These are phyloP conservation scores for Panorpa germanica DNA, from an alignment of 2,888 invertebrate genomes.

Conservation along the genomic window DNA sequence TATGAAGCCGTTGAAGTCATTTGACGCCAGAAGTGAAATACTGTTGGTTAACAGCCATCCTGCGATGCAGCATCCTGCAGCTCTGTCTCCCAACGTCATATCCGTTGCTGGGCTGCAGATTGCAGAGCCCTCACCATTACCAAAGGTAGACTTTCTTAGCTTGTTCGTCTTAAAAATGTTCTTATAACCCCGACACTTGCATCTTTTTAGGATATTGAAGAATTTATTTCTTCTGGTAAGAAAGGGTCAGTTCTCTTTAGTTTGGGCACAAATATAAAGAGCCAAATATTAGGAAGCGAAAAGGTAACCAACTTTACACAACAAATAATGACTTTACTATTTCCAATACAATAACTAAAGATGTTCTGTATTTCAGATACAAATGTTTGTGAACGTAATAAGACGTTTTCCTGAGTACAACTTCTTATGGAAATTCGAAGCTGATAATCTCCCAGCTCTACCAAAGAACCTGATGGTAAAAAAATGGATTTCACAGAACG, in stretches of 20 bases:
- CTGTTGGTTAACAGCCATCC: constrained; percentile 20
- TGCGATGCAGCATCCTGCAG: constrained; percentile 18
- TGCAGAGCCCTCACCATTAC: constrained; percentile 15
- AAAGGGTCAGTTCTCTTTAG: no score
- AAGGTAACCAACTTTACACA: no score
- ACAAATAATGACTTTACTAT: no score
- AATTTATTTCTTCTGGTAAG: constrained; percentile 16
- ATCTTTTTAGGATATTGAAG: constrained; percentile 13
- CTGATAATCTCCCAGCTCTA: constrained; percentile 14
- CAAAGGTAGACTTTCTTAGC: constrained; percentile 10
- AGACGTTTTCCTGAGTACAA: constrained; percentile 17
- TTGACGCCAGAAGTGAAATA: constrained; percentile 15
- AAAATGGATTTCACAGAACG: constrained; percentile 30
- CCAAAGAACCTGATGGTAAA: constrained; percentile 24
- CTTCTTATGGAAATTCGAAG: constrained; percentile 22
- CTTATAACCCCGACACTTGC: no score
- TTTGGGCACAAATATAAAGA: no score
- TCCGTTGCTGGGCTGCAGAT: constrained; percentile 22
- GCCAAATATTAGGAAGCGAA: no score
- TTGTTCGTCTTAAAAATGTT: no score
- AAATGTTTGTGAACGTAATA: constrained; percentile 16
- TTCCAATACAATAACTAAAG: no score
- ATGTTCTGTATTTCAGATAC: constrained; percentile 7
- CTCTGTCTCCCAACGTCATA: constrained; percentile 20
- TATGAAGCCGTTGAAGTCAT: no score